phyloP scores from a whole-genome alignment of 2,797 vertebrate genomes.

The Girardinus metallicus region DNA sequence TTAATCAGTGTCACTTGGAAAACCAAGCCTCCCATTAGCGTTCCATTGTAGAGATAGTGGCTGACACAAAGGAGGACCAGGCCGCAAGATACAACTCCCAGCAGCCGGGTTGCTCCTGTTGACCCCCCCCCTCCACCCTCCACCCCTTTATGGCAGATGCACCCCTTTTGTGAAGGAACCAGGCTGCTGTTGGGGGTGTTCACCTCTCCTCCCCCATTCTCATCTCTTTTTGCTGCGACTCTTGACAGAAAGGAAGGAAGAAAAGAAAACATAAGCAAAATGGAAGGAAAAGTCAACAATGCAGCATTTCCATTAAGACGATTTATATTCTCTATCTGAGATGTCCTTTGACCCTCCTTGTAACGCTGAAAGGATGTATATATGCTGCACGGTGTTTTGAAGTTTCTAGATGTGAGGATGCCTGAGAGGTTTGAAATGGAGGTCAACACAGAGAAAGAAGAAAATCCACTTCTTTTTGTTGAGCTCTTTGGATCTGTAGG shows the following conservation, averaged over 20 bases:
- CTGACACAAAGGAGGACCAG: conserved; percentile 68
- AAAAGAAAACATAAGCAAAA: conserved; percentile 24
- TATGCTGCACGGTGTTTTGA: neutral
- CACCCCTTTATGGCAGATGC: conserved; percentile 58
- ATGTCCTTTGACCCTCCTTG: conserved; percentile 36
- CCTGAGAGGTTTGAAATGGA: neutral
- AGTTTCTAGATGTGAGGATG: neutral
- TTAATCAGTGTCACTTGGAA: conserved; percentile 76
- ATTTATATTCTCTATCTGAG: conserved; percentile 39
- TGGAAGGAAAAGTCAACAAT: conserved; percentile 40
- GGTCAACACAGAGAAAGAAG: neutral
- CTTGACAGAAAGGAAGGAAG: conserved; percentile 42
- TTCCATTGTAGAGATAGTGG: conserved; percentile 60
- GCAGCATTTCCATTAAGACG: conserved; percentile 47
- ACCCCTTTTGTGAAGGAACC: conserved; percentile 48
- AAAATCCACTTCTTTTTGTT: neutral
- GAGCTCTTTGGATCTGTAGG: neutral
- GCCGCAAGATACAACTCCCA: conserved; percentile 64
- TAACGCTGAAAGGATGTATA: conserved; percentile 23
- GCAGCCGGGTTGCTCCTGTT: conserved; percentile 65
- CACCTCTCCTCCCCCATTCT: conserved; percentile 27
- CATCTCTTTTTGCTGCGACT: conserved; percentile 26
- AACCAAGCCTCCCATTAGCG: conserved; percentile 70
- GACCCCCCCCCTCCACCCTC: conserved; percentile 46
- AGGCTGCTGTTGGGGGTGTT: conserved; percentile 31